These are phyloP conservation scores for Triplophysa yarkandensis DNA, from an alignment of 2,797 vertebrate genomes.

Conservation along the genomic window DNA sequence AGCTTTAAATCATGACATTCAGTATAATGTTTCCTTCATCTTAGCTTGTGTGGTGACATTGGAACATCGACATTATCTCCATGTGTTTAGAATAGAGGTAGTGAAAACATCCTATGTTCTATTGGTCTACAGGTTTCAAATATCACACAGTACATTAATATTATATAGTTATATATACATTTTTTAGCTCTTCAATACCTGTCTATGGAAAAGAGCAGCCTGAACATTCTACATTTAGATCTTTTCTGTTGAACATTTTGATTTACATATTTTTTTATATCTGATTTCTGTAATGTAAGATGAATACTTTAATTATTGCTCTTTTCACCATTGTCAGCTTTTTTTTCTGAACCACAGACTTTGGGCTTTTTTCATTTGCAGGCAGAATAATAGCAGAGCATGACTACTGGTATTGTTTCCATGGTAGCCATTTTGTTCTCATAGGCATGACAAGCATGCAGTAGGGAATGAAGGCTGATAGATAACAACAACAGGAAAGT, in stretches of 20 bases:
- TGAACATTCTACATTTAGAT: not conserved
- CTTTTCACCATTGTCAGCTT: too few relatives aligned
- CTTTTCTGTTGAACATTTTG: too few relatives aligned
- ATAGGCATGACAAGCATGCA: slow-evolving; percentile 60
- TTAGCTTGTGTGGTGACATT: not conserved
- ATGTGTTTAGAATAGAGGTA: not conserved
- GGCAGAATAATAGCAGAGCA: slow-evolving; percentile 43
- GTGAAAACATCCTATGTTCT: too few relatives aligned
- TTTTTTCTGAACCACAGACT: slow-evolving; percentile 55
- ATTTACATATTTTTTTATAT: too few relatives aligned
- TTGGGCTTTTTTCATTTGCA: slow-evolving; percentile 62
- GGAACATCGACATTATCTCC: slow-evolving; percentile 32
- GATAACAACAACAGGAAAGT: slow-evolving; percentile 70
- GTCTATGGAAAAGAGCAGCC: not conserved
- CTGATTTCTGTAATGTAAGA: too few relatives aligned
- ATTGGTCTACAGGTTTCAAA: too few relatives aligned
- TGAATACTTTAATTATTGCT: slow-evolving; percentile 66
- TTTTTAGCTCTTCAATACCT: not conserved
- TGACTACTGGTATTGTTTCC: slow-evolving; percentile 67
- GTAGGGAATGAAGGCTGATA: slow-evolving; percentile 65
- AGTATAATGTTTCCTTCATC: not conserved
- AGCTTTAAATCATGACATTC: slow-evolving; percentile 5
- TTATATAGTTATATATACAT: too few relatives aligned
- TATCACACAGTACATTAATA: too few relatives aligned
- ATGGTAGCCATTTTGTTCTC: slow-evolving; percentile 70